Conservation (phyloP, 2,888 invertebrate species). For the Scrobipalpa atriplicella region DNA sequence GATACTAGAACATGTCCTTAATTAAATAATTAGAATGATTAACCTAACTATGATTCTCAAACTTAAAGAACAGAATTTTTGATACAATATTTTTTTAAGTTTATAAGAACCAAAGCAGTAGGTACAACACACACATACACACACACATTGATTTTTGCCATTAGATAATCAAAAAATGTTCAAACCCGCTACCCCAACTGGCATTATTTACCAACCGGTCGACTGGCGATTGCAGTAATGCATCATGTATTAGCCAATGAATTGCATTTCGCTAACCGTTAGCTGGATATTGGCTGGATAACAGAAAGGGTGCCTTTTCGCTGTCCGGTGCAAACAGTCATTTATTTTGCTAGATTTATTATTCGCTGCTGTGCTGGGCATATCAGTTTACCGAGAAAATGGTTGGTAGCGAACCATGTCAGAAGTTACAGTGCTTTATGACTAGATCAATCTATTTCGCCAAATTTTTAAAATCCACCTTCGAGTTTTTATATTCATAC, state of each 20-base stretch:
- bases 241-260: slow-evolving; percentile 27
- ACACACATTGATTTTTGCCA: not conserved
- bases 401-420: not conserved
- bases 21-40: too few relatives aligned
- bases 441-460: not conserved
- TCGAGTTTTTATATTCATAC: too few relatives aligned
- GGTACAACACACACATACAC: too few relatives aligned
- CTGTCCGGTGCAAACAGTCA: slow-evolving; percentile 63
- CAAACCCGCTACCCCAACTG: slow-evolving; percentile 9
- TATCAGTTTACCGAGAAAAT: slow-evolving; percentile 2
- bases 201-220: slow-evolving; percentile 15
- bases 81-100: too few relatives aligned
- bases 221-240: slow-evolving; percentile 15
- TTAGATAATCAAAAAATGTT: slow-evolving; percentile 16
- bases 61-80: too few relatives aligned
- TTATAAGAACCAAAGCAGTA: too few relatives aligned
- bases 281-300: too few relatives aligned
- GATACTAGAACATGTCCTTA: too few relatives aligned
- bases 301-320: slow-evolving; percentile 66
- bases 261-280: slow-evolving; percentile 22
- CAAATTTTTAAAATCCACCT: too few relatives aligned
- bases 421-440: not conserved
- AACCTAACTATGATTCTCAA: too few relatives aligned
- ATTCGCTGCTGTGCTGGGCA: slow-evolving; percentile 4
- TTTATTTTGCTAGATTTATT: slow-evolving; percentile 62